Base-by-base conservation (phyloP, 2,797 vertebrate species). In the Anolis apletophallus region DNA sequence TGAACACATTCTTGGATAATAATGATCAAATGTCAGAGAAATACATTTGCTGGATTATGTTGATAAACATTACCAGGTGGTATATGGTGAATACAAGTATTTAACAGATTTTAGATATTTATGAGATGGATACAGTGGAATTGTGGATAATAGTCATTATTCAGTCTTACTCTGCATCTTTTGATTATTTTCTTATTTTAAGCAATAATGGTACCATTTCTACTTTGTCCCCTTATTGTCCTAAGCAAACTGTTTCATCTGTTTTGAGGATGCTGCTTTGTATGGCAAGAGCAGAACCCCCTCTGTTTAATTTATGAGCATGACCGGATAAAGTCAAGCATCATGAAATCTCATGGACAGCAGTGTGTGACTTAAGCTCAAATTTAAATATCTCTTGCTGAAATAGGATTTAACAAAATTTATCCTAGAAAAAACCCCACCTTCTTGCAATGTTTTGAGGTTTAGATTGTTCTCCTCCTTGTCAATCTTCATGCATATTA, bases 401-500 rank as follows among this genome's bases (percentile, higher is more conserved):
- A 32, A 59, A 85, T 85, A 26, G n/a, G 67, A 32, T 10, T 40
- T 85, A 78, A 55, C 12, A 7, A 29, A 13, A 12, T 59, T 36
- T 59, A 21, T 36, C 11, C 72, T 5, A 29, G 16, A 11, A 32
- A 32, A 61, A 59, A 69, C 34, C 13, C 13, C 29, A 64, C 26
- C 61, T 64, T 29, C 75, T 64, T 88, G 76, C 9, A 71, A 10
- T 8, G 7, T 12, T 29, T 64, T 29, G 61, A 29, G 26, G 2
- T 64, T 64, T 64, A 64, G 10, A 64, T 11, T 29, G 34, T 8
- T 77, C 81, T 90, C 86, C 36, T 61, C 57, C 1, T 3, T 50
- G 71, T 46, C 75, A 14, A 5, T 80, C 57, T 89, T 91, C 81
- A 72, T 29, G 14, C 74, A 36, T 92, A 52, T 88, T 74, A 59